These are phyloP conservation scores for Lordiphosa clarofinis DNA, from an alignment of 1,140 invertebrate species.

Conservation along the genomic window DNA sequence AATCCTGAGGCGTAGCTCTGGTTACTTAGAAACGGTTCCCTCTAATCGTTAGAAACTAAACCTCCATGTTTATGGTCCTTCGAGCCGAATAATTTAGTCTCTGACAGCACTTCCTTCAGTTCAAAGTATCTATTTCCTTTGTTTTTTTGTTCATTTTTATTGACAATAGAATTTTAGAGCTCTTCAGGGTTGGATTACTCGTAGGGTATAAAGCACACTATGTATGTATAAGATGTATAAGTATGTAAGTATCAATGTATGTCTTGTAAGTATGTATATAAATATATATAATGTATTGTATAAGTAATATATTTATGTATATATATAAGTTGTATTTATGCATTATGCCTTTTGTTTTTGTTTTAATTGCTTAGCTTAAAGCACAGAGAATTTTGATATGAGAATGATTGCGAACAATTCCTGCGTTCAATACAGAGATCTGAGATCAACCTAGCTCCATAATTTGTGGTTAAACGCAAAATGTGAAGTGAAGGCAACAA, in stretches of 20 bases:
- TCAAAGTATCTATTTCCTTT: no score
- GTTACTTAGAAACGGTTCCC: no score
- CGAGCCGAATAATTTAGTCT: no score
- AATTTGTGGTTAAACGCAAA: slow-evolving; percentile 16
- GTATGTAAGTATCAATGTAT: slow-evolving; percentile 14
- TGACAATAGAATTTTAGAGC: slow-evolving; percentile 70
- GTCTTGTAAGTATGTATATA: slow-evolving; percentile 44
- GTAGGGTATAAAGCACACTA: slow-evolving; percentile 66
- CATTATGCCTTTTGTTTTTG: slow-evolving; percentile 10
- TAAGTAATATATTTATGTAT: slow-evolving; percentile 30
- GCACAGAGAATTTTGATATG: slow-evolving; percentile 75
- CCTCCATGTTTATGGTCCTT: no score
- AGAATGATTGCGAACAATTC: slow-evolving; percentile 56
- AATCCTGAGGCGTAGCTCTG: no score
- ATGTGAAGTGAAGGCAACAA: slow-evolving; percentile 19
- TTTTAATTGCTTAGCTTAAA: slow-evolving; percentile 72
- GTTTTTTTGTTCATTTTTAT: slow-evolving; percentile 90
- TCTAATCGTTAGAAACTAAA: no score
- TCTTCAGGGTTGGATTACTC: slow-evolving; percentile 47
- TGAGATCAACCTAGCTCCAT: slow-evolving; percentile 3
- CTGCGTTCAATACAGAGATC: slow-evolving; percentile 37
- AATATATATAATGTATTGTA: slow-evolving; percentile 52
- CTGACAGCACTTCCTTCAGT: no score
- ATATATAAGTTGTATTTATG: slow-evolving; percentile 49
- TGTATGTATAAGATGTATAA: slow-evolving; percentile 34